Conservation (phyloP, 2,113 vertebrate genomes). For the Pluvialis apricaria region DNA sequence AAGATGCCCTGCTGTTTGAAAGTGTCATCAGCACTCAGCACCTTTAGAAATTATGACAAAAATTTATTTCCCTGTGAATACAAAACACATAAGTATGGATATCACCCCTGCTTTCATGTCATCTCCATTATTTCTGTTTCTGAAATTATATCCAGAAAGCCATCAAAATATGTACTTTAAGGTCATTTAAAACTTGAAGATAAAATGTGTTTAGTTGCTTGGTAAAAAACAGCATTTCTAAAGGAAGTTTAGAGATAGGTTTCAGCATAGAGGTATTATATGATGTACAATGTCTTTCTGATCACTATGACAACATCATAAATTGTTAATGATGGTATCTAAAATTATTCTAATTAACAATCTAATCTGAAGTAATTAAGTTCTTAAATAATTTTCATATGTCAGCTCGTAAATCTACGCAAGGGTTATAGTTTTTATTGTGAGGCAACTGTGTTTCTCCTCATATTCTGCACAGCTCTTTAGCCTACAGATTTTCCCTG, state of each 20-base stretch:
- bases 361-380: not conserved
- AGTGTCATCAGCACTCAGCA: not conserved
- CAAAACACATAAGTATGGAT: not conserved
- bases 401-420: not conserved
- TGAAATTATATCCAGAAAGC: not conserved
- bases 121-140: not conserved
- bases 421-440: not conserved
- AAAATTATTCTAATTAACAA: not conserved
- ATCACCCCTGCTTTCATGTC: not conserved
- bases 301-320: not conserved
- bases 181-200: not conserved
- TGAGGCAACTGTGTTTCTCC: not conserved
- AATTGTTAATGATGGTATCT: not conserved
- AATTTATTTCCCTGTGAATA: not conserved
- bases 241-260: not conserved
- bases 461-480: not conserved
- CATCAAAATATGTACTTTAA: not conserved
- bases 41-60: not conserved
- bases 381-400: not conserved
- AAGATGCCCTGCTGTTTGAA: not conserved
- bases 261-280: not conserved
- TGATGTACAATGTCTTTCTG: not conserved
- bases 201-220: not conserved
- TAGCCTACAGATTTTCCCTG: not conserved
- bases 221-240: not conserved